Base-by-base conservation (phyloP, 2,888 invertebrate species). In the Pristionchus mayeri region DNA sequence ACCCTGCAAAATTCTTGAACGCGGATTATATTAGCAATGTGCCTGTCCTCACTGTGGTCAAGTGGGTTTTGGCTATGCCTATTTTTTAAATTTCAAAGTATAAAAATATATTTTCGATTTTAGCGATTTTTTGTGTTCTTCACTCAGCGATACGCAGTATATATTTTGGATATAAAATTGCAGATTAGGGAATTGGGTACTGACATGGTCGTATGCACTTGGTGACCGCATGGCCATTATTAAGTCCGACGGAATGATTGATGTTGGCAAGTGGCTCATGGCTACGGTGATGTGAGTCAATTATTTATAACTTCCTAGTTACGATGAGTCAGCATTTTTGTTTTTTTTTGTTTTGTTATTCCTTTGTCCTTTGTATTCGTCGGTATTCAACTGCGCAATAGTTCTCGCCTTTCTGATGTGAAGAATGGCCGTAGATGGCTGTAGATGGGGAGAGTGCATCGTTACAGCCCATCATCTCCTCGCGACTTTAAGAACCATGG, bases 271-370 rank as follows among this genome's bases (percentile, higher is more conserved):
- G 37, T 67, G 67, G 67, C 37, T 67, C 21, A 40, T 21, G 37
- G 67, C n/a, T 37, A 67, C 67, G 7, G 67, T 67, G n/a, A n/a
- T 67, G 67, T 67, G 67, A 67, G 67, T 67, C 21, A 11, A 4
- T 57, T 24, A 24, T 54, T 18, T 27, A 60, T 60, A 44, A 44
- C 44, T 44, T 6, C 6, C 13, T 44, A 9, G 13, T 44, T 44
- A 44, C 44, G 44, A 13, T 44, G 13, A 9, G 13, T 9, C 13
- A 44, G 13, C 13, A 4, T n/a, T 30, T 16, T 30, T 27, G 30
- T 30, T 60, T 30, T 30, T 52, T 52, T 52, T 52, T 52, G 13
- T n/a, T n/a, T n/a, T n/a, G n/a, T n/a, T n/a, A n/a, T n/a, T n/a
- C n/a, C n/a, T n/a, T n/a, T n/a, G n/a, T n/a, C n/a, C n/a, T n/a